phyloP scores from a whole-genome alignment of 2,113 vertebrate species.

The Passer montanus region DNA sequence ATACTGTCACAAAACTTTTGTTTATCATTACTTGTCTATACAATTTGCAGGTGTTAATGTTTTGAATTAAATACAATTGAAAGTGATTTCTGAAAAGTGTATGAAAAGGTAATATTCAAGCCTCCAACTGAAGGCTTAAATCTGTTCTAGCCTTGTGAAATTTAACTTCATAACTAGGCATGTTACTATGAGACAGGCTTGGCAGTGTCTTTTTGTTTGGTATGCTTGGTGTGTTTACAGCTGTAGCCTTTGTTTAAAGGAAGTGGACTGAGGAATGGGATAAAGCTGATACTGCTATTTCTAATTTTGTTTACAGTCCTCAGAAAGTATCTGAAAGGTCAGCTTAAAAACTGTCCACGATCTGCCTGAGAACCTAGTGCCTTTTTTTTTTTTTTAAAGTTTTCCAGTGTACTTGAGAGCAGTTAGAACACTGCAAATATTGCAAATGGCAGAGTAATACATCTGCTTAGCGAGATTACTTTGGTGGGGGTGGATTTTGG shows the following conservation, averaged over 20 bases:
- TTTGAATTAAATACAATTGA: background rate
- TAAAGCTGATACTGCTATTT: background rate
- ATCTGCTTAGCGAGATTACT: background rate
- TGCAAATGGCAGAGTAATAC: background rate
- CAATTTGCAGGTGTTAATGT: background rate
- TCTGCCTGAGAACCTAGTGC: background rate
- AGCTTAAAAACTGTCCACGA: background rate
- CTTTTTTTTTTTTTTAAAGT: rapidly evolving
- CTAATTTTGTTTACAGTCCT: background rate
- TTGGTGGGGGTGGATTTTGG: background rate
- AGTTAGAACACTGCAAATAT: background rate
- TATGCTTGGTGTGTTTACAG: slow-evolving; percentile 9
- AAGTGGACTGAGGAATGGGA: background rate
- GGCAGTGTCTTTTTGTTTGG: background rate
- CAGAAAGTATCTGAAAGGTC: background rate
- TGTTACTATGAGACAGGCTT: background rate
- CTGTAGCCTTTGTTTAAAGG: slow-evolving; percentile 11
- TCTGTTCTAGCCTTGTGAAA: background rate
- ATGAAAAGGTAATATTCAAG: background rate
- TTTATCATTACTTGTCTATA: background rate
- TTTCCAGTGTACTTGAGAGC: background rate
- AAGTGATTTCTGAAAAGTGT: background rate
- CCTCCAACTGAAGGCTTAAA: background rate
- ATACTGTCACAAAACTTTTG: background rate
- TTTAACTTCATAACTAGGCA: background rate